Conservation (phyloP, 2,113 vertebrate genomes). For the Alligator mississippiensis region DNA sequence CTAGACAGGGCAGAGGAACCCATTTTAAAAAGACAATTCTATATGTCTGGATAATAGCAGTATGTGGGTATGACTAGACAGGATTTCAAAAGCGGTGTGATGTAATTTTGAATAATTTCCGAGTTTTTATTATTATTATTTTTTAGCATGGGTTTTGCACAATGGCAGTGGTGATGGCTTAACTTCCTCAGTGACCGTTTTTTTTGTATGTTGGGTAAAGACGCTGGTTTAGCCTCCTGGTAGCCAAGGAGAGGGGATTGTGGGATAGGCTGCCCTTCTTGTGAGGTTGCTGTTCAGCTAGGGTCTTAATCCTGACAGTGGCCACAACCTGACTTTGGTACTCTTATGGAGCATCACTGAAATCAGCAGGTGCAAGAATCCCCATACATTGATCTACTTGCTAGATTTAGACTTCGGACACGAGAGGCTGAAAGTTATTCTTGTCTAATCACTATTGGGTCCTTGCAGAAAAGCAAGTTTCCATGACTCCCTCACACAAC, state of each 20-base stretch:
- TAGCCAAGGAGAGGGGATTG: neutral
- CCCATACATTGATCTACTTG: neutral
- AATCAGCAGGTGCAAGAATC: neutral
- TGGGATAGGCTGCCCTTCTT: neutral
- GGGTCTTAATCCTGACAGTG: neutral
- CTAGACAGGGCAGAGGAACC: too few species aligned
- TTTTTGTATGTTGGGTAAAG: too few species aligned
- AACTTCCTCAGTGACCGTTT: too few species aligned
- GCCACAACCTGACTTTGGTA: neutral
- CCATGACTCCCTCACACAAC: slow-evolving; percentile 44
- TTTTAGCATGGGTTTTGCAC: too few species aligned
- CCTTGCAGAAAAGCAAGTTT: slow-evolving; percentile 23
- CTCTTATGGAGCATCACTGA: rapidly evolving
- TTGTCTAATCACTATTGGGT: slow-evolving; percentile 8
- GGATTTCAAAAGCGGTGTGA: too few species aligned
- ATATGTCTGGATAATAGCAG: too few species aligned
- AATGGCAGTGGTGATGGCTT: too few species aligned
- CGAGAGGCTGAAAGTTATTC: neutral
- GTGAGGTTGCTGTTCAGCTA: neutral
- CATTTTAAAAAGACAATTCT: too few species aligned
- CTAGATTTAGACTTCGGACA: neutral
- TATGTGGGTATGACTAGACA: too few species aligned
- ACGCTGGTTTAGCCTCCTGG: neutral
- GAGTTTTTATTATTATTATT: too few species aligned
- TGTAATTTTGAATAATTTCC: too few species aligned